Base-by-base conservation (phyloP, 2,797 vertebrate genomes). In the Rhincodon typus region DNA sequence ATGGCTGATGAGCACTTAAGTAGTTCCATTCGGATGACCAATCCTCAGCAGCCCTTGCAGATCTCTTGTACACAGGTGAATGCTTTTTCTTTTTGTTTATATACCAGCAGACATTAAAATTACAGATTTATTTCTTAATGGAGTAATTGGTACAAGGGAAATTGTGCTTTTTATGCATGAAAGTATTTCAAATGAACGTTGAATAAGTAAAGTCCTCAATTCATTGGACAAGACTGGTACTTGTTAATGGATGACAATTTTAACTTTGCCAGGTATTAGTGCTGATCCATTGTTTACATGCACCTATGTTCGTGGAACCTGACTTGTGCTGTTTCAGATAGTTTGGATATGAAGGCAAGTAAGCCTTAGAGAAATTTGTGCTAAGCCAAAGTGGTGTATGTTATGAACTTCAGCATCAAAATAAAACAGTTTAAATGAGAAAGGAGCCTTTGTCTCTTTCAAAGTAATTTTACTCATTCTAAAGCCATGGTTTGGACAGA, bases 1-100 rank as follows among this genome's bases (percentile, higher is more conserved):
- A 98, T 99, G 96, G 99, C 98, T 95, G 98, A 98, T 95, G 98
- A 99, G 67, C 98, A 99, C 97, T 98, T 99, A 96, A 96, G 96
- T 95, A 97, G 97, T 90, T 97, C 98, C 69, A 94, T 96, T 95
- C 96, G 96, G 1, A 97, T 97, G 10, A 46, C 50, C 77, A 96
- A 96, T 0, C 96, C 97, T 62, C 97, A 97, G 91, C 96, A 97
- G 46, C 97, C 97, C 0, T 97, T 99, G 97, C 98, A 99, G 96
- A 97, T 99, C 96, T 97, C 97, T 96, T 98, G 98, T 96, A 97
- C 97, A 0, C 98, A 98, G 98, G 99, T 99, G 97, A 97, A 66
- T 86, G 95, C 50, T 74, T 69, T 46, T 46, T n/a, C 2, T n/a
- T n/a, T 17, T 19, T 90, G 57, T 21, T 67, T 66, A 67, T 91